Percentiles rank a stretch among this genome's conserved stretches.
These are phyloP conservation scores for Zoanthus sociatus DNA, from an alignment of 92 coral and sea anemone species.

Conservation along the genomic window DNA sequence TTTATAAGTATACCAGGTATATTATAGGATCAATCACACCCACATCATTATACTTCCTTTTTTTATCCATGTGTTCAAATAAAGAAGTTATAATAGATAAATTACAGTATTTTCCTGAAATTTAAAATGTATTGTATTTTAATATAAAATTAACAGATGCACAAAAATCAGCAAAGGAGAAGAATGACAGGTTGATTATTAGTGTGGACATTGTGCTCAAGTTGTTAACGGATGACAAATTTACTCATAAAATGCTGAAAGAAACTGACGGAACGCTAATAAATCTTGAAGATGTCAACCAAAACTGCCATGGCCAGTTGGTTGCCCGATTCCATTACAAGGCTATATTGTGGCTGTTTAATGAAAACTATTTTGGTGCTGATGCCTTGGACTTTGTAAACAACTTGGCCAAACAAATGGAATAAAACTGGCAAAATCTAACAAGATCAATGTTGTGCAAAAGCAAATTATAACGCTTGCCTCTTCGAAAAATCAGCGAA, in stretches of 20 bases:
- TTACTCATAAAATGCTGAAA: neutral
- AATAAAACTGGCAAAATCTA: conserved; percentile 48
- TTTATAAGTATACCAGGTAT: no score
- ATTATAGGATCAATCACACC: no score
- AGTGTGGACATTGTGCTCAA: neutral
- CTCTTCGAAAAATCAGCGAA: conserved; percentile 49
- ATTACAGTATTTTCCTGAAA: no score
- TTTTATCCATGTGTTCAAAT: no score
- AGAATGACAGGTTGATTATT: neutral
- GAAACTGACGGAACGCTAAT: neutral
- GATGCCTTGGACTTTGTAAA: conserved; percentile 53
- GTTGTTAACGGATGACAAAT: neutral
- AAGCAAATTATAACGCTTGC: conserved; percentile 53
- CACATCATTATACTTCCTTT: no score
- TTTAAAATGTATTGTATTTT: no score
- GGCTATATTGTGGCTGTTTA: conserved; percentile 24
- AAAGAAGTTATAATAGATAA: no score
- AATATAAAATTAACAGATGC: neutral
- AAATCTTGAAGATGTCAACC: neutral
- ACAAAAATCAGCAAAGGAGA: neutral
- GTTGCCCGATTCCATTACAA: neutral
- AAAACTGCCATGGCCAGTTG: neutral
- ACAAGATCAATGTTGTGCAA: conserved; percentile 40
- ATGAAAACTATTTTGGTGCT: conserved; percentile 41
- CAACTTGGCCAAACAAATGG: conserved; percentile 52